Evolutionary conservation across 2,888 invertebrate genomes (phyloP), one percentile per base, ranked within the genome.

Genomic region (Hirtodrosophila alboralis): DNA sequence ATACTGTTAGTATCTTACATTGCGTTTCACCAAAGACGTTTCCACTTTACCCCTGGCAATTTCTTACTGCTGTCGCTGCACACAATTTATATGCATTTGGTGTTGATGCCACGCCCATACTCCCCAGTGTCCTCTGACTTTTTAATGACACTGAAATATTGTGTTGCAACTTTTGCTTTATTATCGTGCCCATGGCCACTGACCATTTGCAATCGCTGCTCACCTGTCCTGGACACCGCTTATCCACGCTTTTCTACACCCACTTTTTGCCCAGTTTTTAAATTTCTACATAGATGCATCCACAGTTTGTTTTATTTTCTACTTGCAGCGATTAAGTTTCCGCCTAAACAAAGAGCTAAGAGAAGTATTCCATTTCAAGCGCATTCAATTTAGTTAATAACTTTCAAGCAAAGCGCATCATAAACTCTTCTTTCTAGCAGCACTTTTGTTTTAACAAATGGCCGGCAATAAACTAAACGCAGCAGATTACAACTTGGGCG

Each of bases 381-480:
- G 66, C 56, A 59, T 47, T 78, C 79, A 72, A 78, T 76, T 76
- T 79, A 66, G 76, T 79, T 79, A 76, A 76, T 76, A 76, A 73
- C 75, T 76, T 76, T 76, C 66, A 60, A 75, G 76, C 66, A 79
- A 73, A 64, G 69, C 58, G 66, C 76, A 59, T 73, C 73, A 70
- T 78, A 76, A 76, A 66, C 69, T 59, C 54, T 23, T 43, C 36
- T 27, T 16, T 14, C 12, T 49, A 44, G 37, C 60, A 69, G 51
- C 62, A 54, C 59, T 45, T 75, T 78, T 71, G 57, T 67, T 62
- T 72, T 74, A 74, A 83, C 75, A 79, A 79, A 79, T 74, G 74
- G 54, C 52, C 40, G 51, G 81, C 68, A 65, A 83, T 79, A 75
- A 81, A 83, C 79, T 83, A 79, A 79, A 62, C 74, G 75, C 60